Evolutionary conservation across 2,113 vertebrate species (phyloP).

Genomic region (Colius striatus): DNA sequence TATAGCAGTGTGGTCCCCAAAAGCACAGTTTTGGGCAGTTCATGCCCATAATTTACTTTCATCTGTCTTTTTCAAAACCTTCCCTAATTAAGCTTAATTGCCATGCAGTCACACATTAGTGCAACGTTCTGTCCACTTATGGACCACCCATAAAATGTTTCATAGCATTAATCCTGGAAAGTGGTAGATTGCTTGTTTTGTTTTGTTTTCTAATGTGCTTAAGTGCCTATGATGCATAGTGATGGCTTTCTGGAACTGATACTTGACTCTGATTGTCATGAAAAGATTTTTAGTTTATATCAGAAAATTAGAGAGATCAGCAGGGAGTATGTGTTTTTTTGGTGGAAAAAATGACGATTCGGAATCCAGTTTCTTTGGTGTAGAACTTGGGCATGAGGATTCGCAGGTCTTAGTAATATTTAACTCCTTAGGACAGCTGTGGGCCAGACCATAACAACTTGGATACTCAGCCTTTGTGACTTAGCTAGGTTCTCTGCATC

Average conservation of each 20-base stretch:
- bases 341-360: background rate
- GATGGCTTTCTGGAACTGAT: slow-evolving; percentile 43
- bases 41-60: slow-evolving; percentile 39
- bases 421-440: background rate
- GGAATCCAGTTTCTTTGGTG: background rate
- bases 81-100: slow-evolving; percentile 52
- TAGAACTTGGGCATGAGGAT: background rate
- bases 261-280: background rate
- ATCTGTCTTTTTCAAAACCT: slow-evolving; percentile 34
- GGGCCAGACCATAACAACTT: background rate
- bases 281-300: slow-evolving; percentile 17
- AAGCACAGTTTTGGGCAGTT: slow-evolving; percentile 6
- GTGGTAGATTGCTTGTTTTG: slow-evolving; percentile 2
- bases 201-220: slow-evolving; percentile 25
- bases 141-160: slow-evolving; percentile 39
- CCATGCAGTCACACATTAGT: slow-evolving; percentile 40
- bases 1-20: background rate
- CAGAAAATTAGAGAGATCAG: slow-evolving; percentile 33
- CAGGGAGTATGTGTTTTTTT: background rate
- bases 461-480: background rate
- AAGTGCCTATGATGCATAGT: slow-evolving; percentile 22
- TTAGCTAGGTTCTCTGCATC: background rate
- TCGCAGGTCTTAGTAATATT: background rate
- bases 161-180: slow-evolving; percentile 14
- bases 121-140: slow-evolving; percentile 27